Evolutionary conservation across 2,797 vertebrate species (phyloP).

Genomic region (Limosa lapponica): DNA sequence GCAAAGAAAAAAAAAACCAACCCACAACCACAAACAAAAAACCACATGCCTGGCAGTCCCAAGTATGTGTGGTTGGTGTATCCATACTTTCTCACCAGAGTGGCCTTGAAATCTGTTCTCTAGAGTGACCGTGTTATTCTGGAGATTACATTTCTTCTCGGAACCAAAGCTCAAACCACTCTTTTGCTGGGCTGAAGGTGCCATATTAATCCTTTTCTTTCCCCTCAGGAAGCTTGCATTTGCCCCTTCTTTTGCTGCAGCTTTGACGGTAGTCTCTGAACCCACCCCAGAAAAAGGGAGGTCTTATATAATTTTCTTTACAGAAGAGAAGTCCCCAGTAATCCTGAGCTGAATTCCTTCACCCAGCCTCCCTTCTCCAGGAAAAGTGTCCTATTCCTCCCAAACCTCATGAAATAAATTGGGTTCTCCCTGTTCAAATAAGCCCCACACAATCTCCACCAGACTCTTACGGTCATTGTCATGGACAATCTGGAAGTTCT

Average conservation of each 20-base stretch:
- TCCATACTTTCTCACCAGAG: not conserved
- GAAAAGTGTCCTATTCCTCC: not conserved
- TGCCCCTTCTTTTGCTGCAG: not conserved
- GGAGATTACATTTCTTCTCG: not conserved
- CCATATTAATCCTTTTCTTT: not conserved
- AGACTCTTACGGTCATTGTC: conserved; percentile 91
- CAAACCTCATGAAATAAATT: not conserved
- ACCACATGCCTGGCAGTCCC: not conserved
- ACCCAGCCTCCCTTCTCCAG: not conserved
- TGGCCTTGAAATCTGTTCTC: not conserved
- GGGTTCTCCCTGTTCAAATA: not conserved
- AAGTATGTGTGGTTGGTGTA: not conserved
- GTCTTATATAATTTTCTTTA: not conserved
- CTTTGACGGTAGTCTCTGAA: not conserved
- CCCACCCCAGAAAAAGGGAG: not conserved
- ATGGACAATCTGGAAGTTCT: conserved; percentile 99
- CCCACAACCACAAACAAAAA: not conserved
- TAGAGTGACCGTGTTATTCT: not conserved
- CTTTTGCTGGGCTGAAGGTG: not conserved
- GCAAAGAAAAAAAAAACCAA: not conserved
- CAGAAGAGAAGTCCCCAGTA: not conserved
- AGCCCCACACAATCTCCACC: not conserved
- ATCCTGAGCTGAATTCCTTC: not conserved
- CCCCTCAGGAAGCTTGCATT: not conserved
- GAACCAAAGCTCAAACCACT: not conserved